These are phyloP conservation scores for Agapornis roseicollis DNA, from an alignment of 2,113 vertebrate genomes.

Conservation along the genomic window DNA sequence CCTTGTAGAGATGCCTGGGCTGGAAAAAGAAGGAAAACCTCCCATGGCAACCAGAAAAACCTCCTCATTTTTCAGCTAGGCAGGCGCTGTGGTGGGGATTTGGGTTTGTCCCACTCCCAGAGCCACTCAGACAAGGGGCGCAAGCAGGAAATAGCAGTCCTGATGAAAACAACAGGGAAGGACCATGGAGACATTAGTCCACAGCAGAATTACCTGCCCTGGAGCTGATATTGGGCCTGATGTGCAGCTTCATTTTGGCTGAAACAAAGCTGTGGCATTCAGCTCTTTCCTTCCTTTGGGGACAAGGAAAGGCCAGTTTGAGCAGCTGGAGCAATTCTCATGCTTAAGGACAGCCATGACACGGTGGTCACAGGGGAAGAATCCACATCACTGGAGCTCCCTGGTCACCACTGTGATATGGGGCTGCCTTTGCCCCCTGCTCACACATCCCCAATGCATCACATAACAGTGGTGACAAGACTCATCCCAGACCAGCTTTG, in stretches of 20 bases:
- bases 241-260: neutral
- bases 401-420: neutral
- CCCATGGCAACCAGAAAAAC: neutral
- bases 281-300: neutral
- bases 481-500: neutral
- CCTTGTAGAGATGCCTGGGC: neutral
- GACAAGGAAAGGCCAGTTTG: neutral
- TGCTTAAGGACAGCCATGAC: rapidly evolving
- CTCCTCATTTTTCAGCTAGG: neutral
- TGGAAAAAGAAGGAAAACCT: neutral
- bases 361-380: neutral
- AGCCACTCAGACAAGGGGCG: neutral
- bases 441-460: rapidly evolving
- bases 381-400: neutral
- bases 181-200: neutral
- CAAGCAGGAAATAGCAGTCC: neutral
- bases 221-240: neutral
- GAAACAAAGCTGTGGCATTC: neutral
- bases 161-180: neutral
- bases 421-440: neutral
- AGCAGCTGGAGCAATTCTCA: neutral
- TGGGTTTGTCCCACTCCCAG: neutral
- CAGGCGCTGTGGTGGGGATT: neutral
- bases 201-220: rapidly evolving
- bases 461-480: too few relatives aligned